These are phyloP conservation scores for Limnephilus lunatus DNA, from an alignment of 2,888 invertebrate species.

Conservation along the genomic window DNA sequence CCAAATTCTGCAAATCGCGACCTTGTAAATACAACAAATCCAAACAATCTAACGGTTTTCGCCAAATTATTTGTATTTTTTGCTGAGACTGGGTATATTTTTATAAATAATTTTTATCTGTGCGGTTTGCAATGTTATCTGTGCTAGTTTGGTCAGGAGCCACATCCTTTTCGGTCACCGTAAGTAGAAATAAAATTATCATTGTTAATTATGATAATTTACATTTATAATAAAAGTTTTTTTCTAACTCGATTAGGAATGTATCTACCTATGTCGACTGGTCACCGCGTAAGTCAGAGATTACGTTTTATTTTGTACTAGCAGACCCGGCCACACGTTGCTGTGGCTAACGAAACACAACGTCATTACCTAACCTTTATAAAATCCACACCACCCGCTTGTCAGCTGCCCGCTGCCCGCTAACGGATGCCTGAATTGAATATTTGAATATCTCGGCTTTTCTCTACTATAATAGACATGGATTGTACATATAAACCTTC, in stretches of 20 bases:
- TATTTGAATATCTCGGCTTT: too few species aligned
- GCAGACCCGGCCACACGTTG: too few species aligned
- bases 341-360: too few species aligned
- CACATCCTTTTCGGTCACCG: background rate
- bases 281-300: background rate
- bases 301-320: background rate
- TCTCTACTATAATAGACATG: too few species aligned
- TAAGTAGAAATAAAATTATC: background rate
- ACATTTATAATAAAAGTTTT: background rate
- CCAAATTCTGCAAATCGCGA: background rate
- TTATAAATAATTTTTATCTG: background rate
- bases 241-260: too few species aligned
- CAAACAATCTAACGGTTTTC: background rate
- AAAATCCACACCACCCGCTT: too few species aligned
- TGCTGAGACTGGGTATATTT: background rate
- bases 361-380: too few species aligned
- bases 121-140: background rate
- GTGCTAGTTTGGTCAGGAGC: background rate
- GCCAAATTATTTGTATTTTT: background rate
- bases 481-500: too few species aligned
- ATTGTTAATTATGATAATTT: background rate
- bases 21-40: background rate
- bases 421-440: too few species aligned
- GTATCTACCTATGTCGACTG: too few species aligned
- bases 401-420: too few species aligned